Conservation (phyloP, 2,113 vertebrate species). For the Pseudopodoces humilis region DNA sequence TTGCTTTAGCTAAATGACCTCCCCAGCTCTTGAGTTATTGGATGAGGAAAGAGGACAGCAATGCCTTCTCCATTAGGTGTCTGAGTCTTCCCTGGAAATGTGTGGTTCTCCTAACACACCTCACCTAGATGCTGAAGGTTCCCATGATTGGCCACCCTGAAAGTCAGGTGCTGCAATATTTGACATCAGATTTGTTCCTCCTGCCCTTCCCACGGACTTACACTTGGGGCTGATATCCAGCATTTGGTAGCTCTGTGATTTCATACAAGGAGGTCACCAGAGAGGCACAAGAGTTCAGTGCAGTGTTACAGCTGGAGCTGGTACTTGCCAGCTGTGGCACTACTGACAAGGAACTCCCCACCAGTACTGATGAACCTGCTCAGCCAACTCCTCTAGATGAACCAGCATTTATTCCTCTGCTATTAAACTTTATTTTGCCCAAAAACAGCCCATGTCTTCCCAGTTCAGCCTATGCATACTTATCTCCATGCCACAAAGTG, state of each 20-base stretch:
- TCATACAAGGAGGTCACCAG: background rate
- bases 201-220: background rate
- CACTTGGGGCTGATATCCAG: background rate
- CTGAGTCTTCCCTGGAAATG: background rate
- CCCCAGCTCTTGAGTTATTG: background rate
- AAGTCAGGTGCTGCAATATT: background rate
- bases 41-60: background rate
- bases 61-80: background rate
- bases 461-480: background rate
- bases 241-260: background rate
- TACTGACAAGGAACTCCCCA: background rate
- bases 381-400: background rate
- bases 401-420: background rate
- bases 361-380: rapidly evolving
- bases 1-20: background rate
- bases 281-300: background rate
- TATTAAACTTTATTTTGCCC: background rate
- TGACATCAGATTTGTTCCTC: background rate
- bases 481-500: background rate
- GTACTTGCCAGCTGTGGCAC: background rate
- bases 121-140: background rate
- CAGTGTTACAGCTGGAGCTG: background rate
- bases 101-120: background rate
- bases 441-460: background rate
- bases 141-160: background rate